These are phyloP conservation scores for Gymnopithys bicolor DNA, from an alignment of 2,797 vertebrate species.

Conservation along the genomic window DNA sequence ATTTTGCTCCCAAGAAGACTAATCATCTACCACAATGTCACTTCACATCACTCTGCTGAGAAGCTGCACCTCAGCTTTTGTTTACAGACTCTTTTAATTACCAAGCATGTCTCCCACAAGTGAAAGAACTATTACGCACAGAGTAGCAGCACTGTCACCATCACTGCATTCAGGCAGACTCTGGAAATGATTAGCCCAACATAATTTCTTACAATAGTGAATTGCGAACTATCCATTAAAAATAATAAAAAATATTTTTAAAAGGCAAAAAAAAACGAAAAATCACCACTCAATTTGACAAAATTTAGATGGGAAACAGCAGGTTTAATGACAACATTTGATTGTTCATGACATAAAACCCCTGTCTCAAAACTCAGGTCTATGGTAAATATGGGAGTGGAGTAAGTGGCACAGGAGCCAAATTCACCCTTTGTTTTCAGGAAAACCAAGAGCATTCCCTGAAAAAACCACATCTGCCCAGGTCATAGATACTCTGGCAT, in stretches of 20 bases:
- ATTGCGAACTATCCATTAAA: not conserved
- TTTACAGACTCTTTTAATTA: constrained; percentile 42
- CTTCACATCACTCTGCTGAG: not conserved
- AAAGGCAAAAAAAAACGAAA: not conserved
- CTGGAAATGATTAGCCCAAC: not conserved
- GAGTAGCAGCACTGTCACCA: not conserved
- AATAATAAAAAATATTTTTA: not conserved
- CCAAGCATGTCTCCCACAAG: not conserved
- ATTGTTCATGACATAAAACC: not conserved
- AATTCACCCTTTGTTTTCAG: not conserved
- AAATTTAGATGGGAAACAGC: not conserved
- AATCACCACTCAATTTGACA: not conserved
- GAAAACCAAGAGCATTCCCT: not conserved
- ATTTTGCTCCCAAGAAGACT: constrained; percentile 14
- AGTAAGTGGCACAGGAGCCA: not conserved
- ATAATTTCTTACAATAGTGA: not conserved
- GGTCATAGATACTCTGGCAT: not conserved
- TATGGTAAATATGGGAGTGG: not conserved
- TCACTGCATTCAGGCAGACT: not conserved
- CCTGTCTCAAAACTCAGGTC: not conserved
- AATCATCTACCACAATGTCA: constrained; percentile 2
- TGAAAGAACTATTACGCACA: not conserved
- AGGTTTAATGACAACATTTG: not conserved
- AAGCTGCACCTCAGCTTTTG: constrained; percentile 36
- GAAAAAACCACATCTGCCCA: not conserved